Conservation (phyloP, 1,140 invertebrate genomes). For the Caligus rogercresseyi region DNA sequence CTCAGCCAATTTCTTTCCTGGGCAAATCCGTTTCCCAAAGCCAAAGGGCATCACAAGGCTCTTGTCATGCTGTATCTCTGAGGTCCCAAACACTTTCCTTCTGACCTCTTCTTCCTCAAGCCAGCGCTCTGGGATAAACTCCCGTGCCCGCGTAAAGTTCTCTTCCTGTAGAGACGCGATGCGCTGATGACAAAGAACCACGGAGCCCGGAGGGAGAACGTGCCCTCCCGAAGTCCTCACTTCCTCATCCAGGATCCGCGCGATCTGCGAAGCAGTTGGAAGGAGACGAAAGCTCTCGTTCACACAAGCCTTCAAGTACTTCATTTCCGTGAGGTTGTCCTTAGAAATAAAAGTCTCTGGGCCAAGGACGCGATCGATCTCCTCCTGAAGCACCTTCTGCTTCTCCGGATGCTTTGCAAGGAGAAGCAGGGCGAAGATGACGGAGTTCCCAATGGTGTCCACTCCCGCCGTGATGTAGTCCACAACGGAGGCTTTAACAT, state of each 20-base stretch:
- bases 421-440: constrained; percentile 27
- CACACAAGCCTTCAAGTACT: constrained; percentile 34
- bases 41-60: constrained; percentile 36
- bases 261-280: constrained; percentile 33
- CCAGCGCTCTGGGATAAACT: constrained; percentile 32
- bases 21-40: constrained; percentile 36
- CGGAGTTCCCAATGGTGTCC: constrained; percentile 43
- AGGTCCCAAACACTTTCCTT: constrained; percentile 6
- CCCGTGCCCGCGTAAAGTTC: constrained; percentile 29
- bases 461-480: constrained; percentile 71
- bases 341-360: constrained; percentile 3
- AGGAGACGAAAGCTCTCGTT: constrained; percentile 36
- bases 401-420: constrained; percentile 27
- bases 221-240: not conserved
- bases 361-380: constrained; percentile 27
- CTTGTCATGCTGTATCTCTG: constrained; percentile 24
- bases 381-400: constrained; percentile 31
- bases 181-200: constrained; percentile 33
- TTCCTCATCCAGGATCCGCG: constrained; percentile 29
- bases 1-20: constrained; percentile 29
- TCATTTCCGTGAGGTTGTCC: constrained; percentile 26
- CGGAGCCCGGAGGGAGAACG: not conserved
- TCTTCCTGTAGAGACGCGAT: constrained; percentile 28
- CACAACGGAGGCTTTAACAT: constrained; percentile 63
- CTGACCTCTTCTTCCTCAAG: constrained; percentile 22